Conservation (phyloP, 2,888 invertebrate genomes). For the Bursaphelenchus okinawaensis region DNA sequence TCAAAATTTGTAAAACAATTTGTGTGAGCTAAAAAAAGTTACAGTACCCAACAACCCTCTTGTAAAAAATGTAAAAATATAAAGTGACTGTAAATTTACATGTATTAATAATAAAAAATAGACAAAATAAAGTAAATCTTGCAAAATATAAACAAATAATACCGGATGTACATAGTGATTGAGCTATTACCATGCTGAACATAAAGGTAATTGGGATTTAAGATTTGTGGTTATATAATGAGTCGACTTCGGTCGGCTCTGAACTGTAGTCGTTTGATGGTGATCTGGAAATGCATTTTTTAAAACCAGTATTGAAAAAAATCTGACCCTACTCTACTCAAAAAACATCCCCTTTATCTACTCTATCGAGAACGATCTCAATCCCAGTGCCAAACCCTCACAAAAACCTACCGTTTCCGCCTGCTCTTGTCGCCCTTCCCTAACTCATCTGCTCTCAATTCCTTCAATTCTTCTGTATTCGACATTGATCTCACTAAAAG, state of each 20-base stretch:
- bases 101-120: too few species aligned
- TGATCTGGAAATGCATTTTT: background rate
- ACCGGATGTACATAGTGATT: background rate
- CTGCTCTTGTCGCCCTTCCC: background rate
- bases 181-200: background rate
- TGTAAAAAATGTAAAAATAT: too few species aligned
- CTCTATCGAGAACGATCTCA: background rate
- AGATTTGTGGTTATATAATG: too few species aligned
- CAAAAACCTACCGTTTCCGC: background rate
- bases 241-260: background rate
- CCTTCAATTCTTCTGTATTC: background rate
- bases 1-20: too few species aligned
- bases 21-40: too few species aligned
- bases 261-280: background rate
- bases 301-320: background rate
- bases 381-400: too few species aligned
- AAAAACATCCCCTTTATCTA: background rate
- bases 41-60: too few species aligned
- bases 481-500: too few species aligned
- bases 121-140: too few species aligned
- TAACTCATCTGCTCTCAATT: background rate
- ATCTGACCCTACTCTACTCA: background rate
- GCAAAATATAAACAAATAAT: background rate
- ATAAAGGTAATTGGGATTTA: too few species aligned
- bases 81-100: too few species aligned